phyloP scores from a whole-genome alignment of 2,888 invertebrate genomes.

The Mesorhabditis belari region DNA sequence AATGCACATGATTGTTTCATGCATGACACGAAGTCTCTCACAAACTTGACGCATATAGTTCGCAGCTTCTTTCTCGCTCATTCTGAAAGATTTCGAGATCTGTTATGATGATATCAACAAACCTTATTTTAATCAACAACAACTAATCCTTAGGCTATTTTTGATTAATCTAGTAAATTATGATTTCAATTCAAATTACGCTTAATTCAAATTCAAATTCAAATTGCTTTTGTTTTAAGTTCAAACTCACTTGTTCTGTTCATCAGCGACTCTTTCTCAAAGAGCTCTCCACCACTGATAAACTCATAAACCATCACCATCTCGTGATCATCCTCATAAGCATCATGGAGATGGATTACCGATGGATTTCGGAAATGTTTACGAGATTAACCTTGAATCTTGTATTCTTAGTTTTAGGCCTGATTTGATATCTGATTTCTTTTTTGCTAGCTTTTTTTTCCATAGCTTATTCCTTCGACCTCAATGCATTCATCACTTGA shows the following conservation, averaged over 20 bases:
- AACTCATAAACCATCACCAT: conserved; percentile 99
- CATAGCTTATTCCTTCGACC: not conserved
- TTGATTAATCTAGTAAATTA: too few species aligned
- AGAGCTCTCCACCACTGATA: conserved; percentile 87
- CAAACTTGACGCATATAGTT: conserved; percentile 98
- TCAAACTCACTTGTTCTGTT: too few species aligned
- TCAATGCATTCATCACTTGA: conserved; percentile 40
- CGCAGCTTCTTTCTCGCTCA: conserved; percentile 97
- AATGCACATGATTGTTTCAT: conserved; percentile 98
- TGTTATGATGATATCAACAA: too few species aligned
- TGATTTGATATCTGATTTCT: conserved; percentile 82
- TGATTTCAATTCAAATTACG: too few species aligned
- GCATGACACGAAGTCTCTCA: conserved; percentile 95
- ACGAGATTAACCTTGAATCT: too few species aligned
- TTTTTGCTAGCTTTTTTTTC: not conserved
- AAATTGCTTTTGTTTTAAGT: too few species aligned
- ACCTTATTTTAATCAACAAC: too few species aligned
- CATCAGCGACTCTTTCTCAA: too few species aligned
- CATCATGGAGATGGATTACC: conserved; percentile 93
- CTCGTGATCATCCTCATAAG: conserved; percentile 97
- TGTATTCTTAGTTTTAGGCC: conserved; percentile 68
- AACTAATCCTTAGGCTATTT: too few species aligned
- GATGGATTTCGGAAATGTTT: conserved; percentile 75
- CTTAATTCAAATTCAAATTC: too few species aligned
- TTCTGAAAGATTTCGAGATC: too few species aligned